Evolutionary conservation across 2,113 vertebrate genomes (phyloP), one percentile per base, ranked within the genome.

Genomic region (Okapia johnstoni): DNA sequence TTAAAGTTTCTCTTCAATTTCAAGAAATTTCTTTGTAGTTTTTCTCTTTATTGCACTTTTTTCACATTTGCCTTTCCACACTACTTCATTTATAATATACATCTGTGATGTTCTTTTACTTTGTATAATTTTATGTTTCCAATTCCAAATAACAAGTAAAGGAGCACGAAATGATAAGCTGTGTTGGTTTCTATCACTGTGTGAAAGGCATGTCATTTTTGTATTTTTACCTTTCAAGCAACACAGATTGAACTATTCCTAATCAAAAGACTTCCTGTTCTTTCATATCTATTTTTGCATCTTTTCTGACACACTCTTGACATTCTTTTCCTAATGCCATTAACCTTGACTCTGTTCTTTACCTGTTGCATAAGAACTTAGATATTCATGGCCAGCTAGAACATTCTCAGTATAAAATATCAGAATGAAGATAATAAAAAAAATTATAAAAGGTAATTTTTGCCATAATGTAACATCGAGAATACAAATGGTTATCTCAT

Each of bases 251-350:
- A 97, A 88, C 52, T 88, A 85, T 90, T 88, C 16, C 6, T 55
- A 66, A 93, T 89, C 5, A 88, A 94, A 96, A 92, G 33, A 66
- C 15, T 95, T 92, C 40, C 40, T 94, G 14, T 97, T 95, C 58
- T 94, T 95, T 88, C 55, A 84, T 40, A 28, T 90, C 85, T 97
- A 90, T 85, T 97, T 96, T 92, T 96, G 19, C 9, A 61, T 95
- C 19, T 95, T 92, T 96, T 91, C 43, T 97, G 83, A 94, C 43
- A 92, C 7, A 94, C 4, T 79, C 61, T 87, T 89, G 90, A 93
- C 57, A 92, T 96, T 80, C 66, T 92, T 97, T 81, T 77, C 25
- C 17, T 77, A 76, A 83, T 52, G 28, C 21, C 12, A n/a, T 80
- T 55, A 93, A 94, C 33, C 48, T 80, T 93, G 30, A 96, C 25